phyloP scores from a whole-genome alignment of 2,888 invertebrate genomes.

The Brachycybe producta region DNA sequence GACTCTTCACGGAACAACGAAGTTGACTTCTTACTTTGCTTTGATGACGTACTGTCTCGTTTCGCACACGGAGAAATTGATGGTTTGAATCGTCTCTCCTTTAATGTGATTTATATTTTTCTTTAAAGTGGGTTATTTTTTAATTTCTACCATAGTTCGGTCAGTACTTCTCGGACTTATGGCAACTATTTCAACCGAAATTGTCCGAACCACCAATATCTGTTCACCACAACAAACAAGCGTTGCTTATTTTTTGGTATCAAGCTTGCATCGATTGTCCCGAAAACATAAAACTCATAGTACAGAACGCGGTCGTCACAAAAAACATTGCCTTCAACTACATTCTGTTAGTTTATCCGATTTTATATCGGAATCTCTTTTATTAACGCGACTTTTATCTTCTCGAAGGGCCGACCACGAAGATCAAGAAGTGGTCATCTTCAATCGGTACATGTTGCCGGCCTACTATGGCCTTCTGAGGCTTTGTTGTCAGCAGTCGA shows the following conservation, averaged over 20 bases:
- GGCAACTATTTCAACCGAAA: constrained; percentile 89
- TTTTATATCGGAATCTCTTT: not conserved
- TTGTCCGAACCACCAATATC: constrained; percentile 88
- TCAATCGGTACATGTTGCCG: constrained; percentile 86
- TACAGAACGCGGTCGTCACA: constrained; percentile 72
- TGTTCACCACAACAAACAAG: constrained; percentile 90
- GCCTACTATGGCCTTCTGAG: constrained; percentile 64
- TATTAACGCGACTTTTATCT: not conserved
- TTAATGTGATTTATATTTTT: constrained; percentile 10
- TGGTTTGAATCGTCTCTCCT: constrained; percentile 47
- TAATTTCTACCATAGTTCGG: constrained; percentile 54
- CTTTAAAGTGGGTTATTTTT: constrained; percentile 8
- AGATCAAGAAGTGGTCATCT: constrained; percentile 86
- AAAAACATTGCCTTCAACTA: constrained; percentile 95
- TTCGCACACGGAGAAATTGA: constrained; percentile 76
- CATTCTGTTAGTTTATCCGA: constrained; percentile 62
- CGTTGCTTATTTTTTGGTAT: constrained; percentile 83
- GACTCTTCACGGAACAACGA: constrained; percentile 69
- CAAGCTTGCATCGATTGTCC: constrained; percentile 83
- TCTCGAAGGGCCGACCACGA: constrained; percentile 77
- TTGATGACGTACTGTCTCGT: constrained; percentile 83
- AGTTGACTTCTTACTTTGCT: constrained; percentile 83
- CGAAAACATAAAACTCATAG: constrained; percentile 77
- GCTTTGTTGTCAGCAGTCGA: constrained; percentile 79
- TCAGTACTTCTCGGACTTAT: constrained; percentile 77